Conservation (phyloP, 2,113 vertebrate genomes). For the Vidua macroura region DNA sequence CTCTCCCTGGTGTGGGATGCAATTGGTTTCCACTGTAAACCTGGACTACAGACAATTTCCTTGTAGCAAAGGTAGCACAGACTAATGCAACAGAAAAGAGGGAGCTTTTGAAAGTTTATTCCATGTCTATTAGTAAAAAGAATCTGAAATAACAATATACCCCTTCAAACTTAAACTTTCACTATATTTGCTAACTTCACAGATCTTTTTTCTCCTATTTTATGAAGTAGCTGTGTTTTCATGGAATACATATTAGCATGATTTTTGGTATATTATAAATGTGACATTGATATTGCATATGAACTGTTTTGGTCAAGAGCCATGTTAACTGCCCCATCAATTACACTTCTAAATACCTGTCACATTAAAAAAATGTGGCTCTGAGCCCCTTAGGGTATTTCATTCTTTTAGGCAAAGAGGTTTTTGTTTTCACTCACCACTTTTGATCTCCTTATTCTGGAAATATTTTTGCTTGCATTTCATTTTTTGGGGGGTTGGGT, state of each 20-base stretch:
- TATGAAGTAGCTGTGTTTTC: not conserved
- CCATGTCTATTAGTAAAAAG: not conserved
- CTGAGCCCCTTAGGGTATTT: constrained; percentile 38
- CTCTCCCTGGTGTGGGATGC: not conserved
- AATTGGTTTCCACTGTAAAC: constrained; percentile 37
- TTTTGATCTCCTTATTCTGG: constrained; percentile 45
- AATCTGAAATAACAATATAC: not conserved
- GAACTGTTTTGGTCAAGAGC: constrained; percentile 57
- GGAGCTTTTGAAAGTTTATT: not conserved
- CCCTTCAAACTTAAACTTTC: not conserved
- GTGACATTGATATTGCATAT: constrained; percentile 6
- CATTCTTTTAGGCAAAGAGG: constrained; percentile 4
- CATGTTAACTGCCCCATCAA: constrained; percentile 61
- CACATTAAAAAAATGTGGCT: constrained; percentile 46
- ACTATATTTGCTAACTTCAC: not conserved
- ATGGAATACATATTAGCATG: not conserved
- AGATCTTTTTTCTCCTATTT: not conserved
- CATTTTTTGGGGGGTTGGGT: accelerated
- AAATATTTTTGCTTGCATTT: not conserved
- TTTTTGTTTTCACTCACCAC: constrained; percentile 17
- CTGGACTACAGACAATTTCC: not conserved
- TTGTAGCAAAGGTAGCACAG: not conserved
- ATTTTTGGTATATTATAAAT: constrained; percentile 22
- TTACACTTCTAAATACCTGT: constrained; percentile 64
- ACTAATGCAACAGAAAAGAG: not conserved